Conservation (phyloP, 2,797 vertebrate species). For the Premnoplex brunnescens region DNA sequence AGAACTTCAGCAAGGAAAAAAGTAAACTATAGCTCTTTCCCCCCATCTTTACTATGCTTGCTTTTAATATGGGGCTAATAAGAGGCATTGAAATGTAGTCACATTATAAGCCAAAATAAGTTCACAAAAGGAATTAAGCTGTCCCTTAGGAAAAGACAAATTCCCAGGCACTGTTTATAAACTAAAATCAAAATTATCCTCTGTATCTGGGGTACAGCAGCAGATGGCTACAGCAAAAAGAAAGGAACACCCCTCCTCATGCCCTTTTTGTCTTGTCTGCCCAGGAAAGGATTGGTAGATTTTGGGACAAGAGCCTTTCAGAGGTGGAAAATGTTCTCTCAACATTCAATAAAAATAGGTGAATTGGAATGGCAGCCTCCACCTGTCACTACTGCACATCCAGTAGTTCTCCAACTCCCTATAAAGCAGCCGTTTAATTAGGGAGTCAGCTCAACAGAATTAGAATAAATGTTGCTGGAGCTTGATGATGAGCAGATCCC, state of each 20-base stretch:
- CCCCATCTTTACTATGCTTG: neutral
- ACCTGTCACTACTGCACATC: neutral
- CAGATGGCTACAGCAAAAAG: fast-evolving
- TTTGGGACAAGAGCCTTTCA: neutral
- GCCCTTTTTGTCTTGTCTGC: neutral
- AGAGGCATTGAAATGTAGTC: neutral
- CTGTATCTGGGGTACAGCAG: neutral
- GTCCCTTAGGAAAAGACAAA: neutral
- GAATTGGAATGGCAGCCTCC: neutral
- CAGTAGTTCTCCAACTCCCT: neutral
- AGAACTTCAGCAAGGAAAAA: neutral
- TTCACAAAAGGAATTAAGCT: neutral
- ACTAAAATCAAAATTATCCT: neutral
- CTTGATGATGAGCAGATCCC: constrained; percentile 11
- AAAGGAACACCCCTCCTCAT: fast-evolving
- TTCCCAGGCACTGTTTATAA: neutral
- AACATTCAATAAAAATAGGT: neutral
- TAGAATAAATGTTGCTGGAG: neutral
- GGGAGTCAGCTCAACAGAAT: constrained; percentile 9
- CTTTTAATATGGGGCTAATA: neutral
- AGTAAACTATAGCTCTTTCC: neutral
- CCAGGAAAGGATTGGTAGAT: neutral
- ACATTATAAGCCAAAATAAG: neutral
- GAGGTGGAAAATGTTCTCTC: neutral
- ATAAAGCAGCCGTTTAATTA: constrained; percentile 7